Base-by-base conservation (phyloP, 2,797 vertebrate genomes). In the Esox masquinongy region DNA sequence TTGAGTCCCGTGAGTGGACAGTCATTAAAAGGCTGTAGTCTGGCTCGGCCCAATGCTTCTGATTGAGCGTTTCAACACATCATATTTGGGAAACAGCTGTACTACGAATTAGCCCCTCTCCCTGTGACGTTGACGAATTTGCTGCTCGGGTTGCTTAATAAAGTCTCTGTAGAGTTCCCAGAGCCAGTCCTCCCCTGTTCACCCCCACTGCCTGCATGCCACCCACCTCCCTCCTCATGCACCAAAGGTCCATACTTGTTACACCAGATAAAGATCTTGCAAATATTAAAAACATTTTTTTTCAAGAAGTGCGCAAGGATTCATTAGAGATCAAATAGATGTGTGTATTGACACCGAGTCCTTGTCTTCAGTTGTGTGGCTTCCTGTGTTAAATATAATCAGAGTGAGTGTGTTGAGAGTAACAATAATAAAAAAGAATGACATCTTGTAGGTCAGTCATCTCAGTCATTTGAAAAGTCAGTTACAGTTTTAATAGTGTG, bases 31-130 rank as follows among this genome's bases (percentile, higher is more conserved):
- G 84, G 85, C 82, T 82, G 84, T 79, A n/a, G 31, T 61, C 81
- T 79, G 86, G 86, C 86, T 86, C 78, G 73, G 80, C 80, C 87
- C 81, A 77, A 80, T 84, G 86, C 86, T 88, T 91, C 90, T 92
- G 91, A 93, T 91, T 80, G 87, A 92, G 91, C 82, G 88, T 94
- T 94, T 94, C 93, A 94, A 92, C 94, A 94, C 93, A 92, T 94
- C 90, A 91, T 94, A 90, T 84, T 47, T 89, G 84, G 82, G 91
- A 92, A 93, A 94, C 94, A 95, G 94, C 93, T 95, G 93, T 91
- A 82, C 88, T 91, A 92, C 90, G 94, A 94, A 94, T 95, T 92
- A 94, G 88, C 80, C 82, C 73, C 9, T 76, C 80, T 87, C 80
- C 82, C 83, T 50, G 72, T 94, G 93, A 94, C 93, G 90, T 92